Conservation (phyloP, 2,888 invertebrate genomes). For the Drosophila vallismaia region DNA sequence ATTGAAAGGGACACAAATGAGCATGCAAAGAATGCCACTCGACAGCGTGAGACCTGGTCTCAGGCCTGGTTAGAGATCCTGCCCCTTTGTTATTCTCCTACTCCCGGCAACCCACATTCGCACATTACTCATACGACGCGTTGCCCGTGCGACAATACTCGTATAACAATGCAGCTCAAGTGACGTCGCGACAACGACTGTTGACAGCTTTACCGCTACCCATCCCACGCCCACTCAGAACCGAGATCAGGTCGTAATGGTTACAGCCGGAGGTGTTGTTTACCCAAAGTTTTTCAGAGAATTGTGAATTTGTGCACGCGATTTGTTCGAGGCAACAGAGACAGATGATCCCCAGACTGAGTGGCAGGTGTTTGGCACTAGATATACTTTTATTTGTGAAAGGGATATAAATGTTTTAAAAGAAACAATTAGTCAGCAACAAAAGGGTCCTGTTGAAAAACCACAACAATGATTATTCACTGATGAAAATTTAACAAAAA, state of each 20-base stretch:
- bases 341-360: conserved; percentile 6
- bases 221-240: conserved; percentile 4
- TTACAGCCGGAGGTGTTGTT: conserved; percentile 58
- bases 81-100: background rate
- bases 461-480: background rate
- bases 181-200: conserved; percentile 57
- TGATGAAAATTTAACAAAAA: background rate
- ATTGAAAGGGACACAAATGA: conserved; percentile 77
- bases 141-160: conserved; percentile 56
- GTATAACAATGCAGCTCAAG: conserved; percentile 67
- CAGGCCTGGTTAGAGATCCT: background rate
- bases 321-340: conserved; percentile 35
- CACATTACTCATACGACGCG: conserved; percentile 70
- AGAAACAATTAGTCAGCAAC: background rate
- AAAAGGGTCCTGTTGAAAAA: background rate
- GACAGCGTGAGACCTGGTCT: conserved; percentile 45
- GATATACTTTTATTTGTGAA: background rate
- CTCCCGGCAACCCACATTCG: conserved; percentile 1
- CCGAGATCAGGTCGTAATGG: conserved; percentile 25
- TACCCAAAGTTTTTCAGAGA: conserved; percentile 45
- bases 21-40: conserved; percentile 74
- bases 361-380: conserved; percentile 37
- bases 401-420: background rate
- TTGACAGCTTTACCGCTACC: conserved; percentile 70
- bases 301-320: conserved; percentile 52